These are phyloP conservation scores for Choloepus hoffmanni DNA, from an alignment of 2,113 vertebrate species.

Conservation along the genomic window DNA sequence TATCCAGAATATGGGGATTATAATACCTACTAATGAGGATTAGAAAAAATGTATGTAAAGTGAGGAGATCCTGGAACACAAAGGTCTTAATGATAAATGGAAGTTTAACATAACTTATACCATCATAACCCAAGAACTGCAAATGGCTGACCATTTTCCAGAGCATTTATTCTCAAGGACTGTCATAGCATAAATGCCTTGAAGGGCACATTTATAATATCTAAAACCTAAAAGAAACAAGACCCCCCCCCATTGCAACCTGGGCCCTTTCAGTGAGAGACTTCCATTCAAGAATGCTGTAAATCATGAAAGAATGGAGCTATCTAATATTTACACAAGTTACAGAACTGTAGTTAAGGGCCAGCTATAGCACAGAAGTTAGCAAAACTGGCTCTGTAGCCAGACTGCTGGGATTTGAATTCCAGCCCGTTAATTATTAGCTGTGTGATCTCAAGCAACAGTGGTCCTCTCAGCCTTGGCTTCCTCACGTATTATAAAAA, in stretches of 20 bases:
- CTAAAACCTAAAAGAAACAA: not conserved
- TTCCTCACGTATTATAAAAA: not conserved
- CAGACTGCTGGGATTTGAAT: not conserved
- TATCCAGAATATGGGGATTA: not conserved
- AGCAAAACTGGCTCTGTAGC: not conserved
- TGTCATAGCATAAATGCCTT: not conserved
- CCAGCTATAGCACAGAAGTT: not conserved
- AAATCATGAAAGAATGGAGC: not conserved
- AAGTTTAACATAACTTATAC: not conserved
- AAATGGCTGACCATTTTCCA: not conserved
- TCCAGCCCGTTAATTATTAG: not conserved
- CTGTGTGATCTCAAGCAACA: not conserved
- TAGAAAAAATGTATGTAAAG: not conserved
- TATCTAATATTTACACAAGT: not conserved
- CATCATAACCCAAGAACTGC: slow-evolving; percentile 7
- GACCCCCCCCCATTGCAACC: not conserved
- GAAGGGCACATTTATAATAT: not conserved
- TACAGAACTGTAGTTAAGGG: not conserved
- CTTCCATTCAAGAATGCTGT: not conserved
- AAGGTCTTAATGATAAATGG: not conserved
- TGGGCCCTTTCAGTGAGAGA: not conserved
- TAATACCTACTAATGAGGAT: not conserved
- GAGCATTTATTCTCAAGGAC: not conserved
- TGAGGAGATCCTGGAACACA: slow-evolving; percentile 16
- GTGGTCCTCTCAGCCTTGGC: not conserved